Conservation (phyloP, 2,888 invertebrate species). For the Cheilosia grossa region DNA sequence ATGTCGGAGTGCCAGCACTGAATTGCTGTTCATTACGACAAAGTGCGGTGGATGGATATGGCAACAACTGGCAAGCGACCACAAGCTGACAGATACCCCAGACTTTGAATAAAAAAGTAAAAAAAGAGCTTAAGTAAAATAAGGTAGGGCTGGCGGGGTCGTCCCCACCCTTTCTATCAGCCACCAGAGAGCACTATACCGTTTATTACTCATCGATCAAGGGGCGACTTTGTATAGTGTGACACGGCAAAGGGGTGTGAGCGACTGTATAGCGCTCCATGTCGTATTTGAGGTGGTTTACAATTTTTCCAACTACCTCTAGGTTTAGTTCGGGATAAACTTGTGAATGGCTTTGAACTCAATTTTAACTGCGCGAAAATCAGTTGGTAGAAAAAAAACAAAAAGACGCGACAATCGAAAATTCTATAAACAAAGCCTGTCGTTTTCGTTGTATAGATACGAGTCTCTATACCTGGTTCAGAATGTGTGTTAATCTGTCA, state of each 20-base stretch:
- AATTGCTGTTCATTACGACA: conserved; percentile 55
- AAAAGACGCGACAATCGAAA: conserved; percentile 28
- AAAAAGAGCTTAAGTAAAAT: conserved; percentile 7
- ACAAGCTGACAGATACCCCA: conserved; percentile 36
- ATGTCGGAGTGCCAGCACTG: conserved; percentile 16
- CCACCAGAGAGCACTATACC: conserved; percentile 21
- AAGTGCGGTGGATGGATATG: conserved; percentile 41
- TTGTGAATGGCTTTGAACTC: conserved; percentile 81
- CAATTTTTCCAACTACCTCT: conserved; percentile 78
- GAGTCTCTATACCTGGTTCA: conserved; percentile 3
- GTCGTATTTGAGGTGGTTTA: conserved; percentile 73
- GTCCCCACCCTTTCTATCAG: conserved; percentile 58
- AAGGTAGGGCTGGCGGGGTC: conserved; percentile 70
- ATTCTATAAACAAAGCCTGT: conserved; percentile 22
- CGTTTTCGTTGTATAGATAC: conserved; percentile 6
- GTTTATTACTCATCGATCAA: conserved; percentile 68
- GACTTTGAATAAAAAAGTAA: not conserved
- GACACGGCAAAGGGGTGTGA: conserved; percentile 61
- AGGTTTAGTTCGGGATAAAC: conserved; percentile 79
- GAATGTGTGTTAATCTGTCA: conserved; percentile 40
- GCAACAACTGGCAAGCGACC: conserved; percentile 28
- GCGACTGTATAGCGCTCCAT: conserved; percentile 12
- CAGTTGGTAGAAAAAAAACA: conserved; percentile 9
- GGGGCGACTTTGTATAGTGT: conserved; percentile 54
- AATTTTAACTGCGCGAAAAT: conserved; percentile 69